Base-by-base conservation (phyloP, 53 echinoderm and acorn worm species). In the Glandiceps talaboti region DNA sequence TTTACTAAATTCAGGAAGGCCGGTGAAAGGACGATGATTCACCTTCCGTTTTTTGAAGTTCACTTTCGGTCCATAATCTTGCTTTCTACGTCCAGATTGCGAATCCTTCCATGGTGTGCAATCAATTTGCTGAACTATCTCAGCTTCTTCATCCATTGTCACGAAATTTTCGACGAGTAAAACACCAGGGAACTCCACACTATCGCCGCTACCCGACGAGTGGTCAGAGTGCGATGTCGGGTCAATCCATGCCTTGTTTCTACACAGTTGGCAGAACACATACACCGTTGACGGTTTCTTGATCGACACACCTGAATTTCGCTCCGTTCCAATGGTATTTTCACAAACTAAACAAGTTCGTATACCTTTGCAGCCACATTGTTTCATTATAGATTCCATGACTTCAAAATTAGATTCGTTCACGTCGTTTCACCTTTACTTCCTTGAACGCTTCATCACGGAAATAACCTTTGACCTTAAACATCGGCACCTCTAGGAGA, bases 41-140 rank as follows among this genome's bases (percentile, higher is more conserved):
- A 96, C 83, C 80, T 96, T 96, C 33, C 79, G 80, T 30, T 81
- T 84, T 79, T 94, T 96, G 87, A 96, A 96, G 83, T 96, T 96
- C 0, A 89, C 92, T 76, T 92, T 90, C 1, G 96, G 96, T 31
- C 96, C 96, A 80, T 92, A 96, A 77, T 92, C 96, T 92, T 94
- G 94, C 82, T 94, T 94, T 1, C 73, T 74, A 80, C 94, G 78
- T 27, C 94, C 94, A 77, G 94, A 94, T 77, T 94, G 94, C 33
- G 94, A 94, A 25, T 84, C 80, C 80, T 94, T 94, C 94, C 94
- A 94, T 10, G 85, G 81, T 14, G 79, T 83, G 79, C 45, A 28
- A 75, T 94, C 92, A 74, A 94, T 94, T 25, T 28, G 77, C 77
- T 73, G 73, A 31, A 92, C 85, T 33, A 90, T 86, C 12, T 82